Evolutionary conservation across 2,113 vertebrate species (phyloP), one percentile per base, ranked within the genome.

Genomic region (Syngnathus floridae): DNA sequence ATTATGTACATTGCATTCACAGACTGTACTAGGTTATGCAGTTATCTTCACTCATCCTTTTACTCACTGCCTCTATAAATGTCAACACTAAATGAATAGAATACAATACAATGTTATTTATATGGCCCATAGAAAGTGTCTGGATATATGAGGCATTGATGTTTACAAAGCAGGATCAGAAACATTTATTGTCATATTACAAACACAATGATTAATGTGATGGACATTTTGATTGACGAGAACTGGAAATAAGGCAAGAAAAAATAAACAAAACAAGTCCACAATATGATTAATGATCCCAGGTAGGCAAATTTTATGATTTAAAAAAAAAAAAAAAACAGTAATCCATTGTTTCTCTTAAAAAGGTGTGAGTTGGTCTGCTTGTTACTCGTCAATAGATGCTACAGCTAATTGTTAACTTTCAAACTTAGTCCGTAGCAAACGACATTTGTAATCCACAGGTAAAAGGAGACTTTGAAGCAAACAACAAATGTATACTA

Each of bases 121-220:
- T 31, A 31, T 31, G 26, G 26, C 26, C 26, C 26, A 52, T 17
- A 56, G 26, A 56, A 54, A 54, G 19, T 9, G 7, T 26, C n/a
- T 26, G 21, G 26, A 54, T 12, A 5, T 54, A 54, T 54, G 9
- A 54, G 11, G 5, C 19, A 5, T 13, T 22, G 21, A 26, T 22
- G 4, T 54, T 13, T 6, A 31, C 26, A 35, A 35, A 56, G 26
- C 26, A 56, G 7, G 13, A 43, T 61, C 38, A 61, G 43, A 38
- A 61, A 41, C 7, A 35, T 71, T 31, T 71, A 73, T 76, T 62
- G 1, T 51, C 5, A 1, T 16, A 14, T 62, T 4, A 26, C 19
- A 48, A 36, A 72, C 7, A 17, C 1, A 7, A 40, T 11, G 21
- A 68, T 26, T 21, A 51, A 21, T 5, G 12, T 46, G 21, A 7